These are phyloP conservation scores for Hirudinaria manillensis DNA, from an alignment of 2,888 invertebrate genomes.

Conservation along the genomic window DNA sequence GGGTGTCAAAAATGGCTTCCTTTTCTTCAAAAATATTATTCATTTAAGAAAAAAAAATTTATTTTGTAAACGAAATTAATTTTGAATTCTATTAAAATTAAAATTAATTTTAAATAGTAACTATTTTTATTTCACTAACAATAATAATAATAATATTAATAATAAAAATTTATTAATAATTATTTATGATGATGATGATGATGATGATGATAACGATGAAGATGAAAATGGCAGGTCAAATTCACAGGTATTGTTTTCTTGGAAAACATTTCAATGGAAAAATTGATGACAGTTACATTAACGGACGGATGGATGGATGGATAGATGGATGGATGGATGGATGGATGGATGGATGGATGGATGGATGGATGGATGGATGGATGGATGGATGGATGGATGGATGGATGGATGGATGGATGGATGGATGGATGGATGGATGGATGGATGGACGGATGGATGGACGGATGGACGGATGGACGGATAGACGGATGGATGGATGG, in stretches of 20 bases:
- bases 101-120: too few relatives aligned
- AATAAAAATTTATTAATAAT: too few relatives aligned
- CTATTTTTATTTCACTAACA: too few relatives aligned
- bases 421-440: constrained; percentile 21
- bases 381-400: constrained; percentile 17
- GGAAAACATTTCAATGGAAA: too few relatives aligned
- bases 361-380: constrained; percentile 9
- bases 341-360: constrained; percentile 7
- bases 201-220: constrained; percentile 11
- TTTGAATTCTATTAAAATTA: too few relatives aligned
- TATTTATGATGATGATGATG: constrained; percentile 16
- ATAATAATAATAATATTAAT: too few relatives aligned
- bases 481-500: constrained; percentile 13
- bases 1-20: too few relatives aligned
- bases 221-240: background rate
- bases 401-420: constrained; percentile 21
- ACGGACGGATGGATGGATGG: too few relatives aligned
- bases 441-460: constrained; percentile 21
- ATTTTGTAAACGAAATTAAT: too few relatives aligned
- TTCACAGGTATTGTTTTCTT: background rate
- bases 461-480: constrained; percentile 13
- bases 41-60: too few relatives aligned
- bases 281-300: background rate
- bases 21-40: too few relatives aligned
- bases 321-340: constrained; percentile 7